phyloP scores from a whole-genome alignment of 2,113 vertebrate genomes.

The Lasiurus borealis region DNA sequence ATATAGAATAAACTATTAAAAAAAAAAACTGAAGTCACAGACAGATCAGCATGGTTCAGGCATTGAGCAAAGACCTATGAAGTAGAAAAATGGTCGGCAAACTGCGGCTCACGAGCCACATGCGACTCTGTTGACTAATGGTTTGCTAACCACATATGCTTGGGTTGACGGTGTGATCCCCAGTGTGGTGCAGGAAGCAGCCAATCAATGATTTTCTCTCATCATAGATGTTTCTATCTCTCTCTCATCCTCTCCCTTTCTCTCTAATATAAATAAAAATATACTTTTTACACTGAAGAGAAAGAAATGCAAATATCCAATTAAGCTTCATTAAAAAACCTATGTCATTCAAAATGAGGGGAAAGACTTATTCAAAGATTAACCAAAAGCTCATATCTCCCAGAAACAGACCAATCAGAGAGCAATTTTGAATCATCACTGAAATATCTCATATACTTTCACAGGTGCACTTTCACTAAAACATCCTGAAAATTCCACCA shows the following conservation, averaged over 20 bases:
- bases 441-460: neutral
- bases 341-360: conserved; percentile 30
- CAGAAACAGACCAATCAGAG: neutral
- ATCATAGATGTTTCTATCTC: no score
- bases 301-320: neutral
- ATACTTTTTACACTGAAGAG: neutral
- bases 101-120: no score
- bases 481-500: neutral
- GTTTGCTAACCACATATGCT: no score
- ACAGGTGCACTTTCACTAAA: neutral
- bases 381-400: conserved; percentile 16
- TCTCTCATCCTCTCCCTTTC: no score
- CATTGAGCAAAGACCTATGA: no score
- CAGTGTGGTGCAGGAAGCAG: no score
- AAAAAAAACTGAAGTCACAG: neutral
- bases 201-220: no score
- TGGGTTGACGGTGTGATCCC: no score
- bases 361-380: neutral
- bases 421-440: neutral
- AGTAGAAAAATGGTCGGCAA: no score
- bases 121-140: no score
- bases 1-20: no score
- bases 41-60: neutral
- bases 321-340: neutral
- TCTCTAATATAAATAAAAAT: no score